Evolutionary conservation across 2,888 invertebrate species (phyloP).

Genomic region (Ormyrus nitidulus): DNA sequence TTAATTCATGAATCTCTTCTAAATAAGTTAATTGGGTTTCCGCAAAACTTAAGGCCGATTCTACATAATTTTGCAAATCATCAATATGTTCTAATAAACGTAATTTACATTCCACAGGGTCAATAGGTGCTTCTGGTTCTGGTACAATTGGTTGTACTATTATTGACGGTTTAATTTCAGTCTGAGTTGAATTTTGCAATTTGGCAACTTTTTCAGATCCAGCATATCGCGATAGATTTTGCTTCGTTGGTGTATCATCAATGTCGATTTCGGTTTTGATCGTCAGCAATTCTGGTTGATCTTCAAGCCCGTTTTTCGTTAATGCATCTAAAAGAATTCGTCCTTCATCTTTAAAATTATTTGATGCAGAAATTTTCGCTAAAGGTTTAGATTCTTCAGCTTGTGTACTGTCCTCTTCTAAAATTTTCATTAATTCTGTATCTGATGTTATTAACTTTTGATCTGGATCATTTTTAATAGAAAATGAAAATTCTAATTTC

Average conservation of each 20-base stretch:
- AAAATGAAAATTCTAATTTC: conserved; percentile 65
- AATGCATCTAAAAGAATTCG: conserved; percentile 67
- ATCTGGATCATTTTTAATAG: conserved; percentile 69
- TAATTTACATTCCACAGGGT: conserved; percentile 86
- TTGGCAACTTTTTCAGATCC: conserved; percentile 12
- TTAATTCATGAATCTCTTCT: conserved; percentile 74
- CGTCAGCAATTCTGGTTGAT: background rate
- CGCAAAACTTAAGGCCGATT: conserved; percentile 84
- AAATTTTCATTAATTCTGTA: conserved; percentile 73
- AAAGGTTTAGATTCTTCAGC: conserved; percentile 66
- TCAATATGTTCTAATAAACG: conserved; percentile 87
- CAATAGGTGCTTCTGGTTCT: conserved; percentile 89
- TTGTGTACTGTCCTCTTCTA: conserved; percentile 71
- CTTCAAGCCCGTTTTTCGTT: conserved; percentile 60
- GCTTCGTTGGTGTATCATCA: conserved; percentile 8
- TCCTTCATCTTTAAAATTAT: conserved; percentile 59
- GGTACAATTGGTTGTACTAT: conserved; percentile 77
- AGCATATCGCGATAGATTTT: conserved; percentile 10
- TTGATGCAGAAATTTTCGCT: conserved; percentile 62
- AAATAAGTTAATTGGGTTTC: conserved; percentile 80
- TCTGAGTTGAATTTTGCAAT: conserved; percentile 1
- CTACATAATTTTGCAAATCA: conserved; percentile 84
- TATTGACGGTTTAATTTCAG: conserved; percentile 36
- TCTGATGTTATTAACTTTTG: conserved; percentile 72
- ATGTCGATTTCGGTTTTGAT: conserved; percentile 18